Base-by-base conservation (phyloP, 2,797 vertebrate genomes). In the Aldrovandia affinis region DNA sequence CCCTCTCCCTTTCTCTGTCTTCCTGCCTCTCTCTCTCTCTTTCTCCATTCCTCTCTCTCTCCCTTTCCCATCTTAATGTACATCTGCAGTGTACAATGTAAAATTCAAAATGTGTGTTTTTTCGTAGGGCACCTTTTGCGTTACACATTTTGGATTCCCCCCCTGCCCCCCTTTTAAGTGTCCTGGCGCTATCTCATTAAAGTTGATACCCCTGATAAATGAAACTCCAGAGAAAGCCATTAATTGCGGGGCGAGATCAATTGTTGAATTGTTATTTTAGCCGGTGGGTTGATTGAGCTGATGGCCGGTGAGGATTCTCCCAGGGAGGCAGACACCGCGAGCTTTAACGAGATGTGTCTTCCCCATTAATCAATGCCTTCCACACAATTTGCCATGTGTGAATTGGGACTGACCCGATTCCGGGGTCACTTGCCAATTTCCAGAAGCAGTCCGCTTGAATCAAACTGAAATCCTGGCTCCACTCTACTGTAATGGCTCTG, bases 321-420 rank as follows among this genome's bases (percentile, higher is more conserved):
- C 28, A 89, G 25, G 42, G 82, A 89, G 83, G 92, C 92, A 92
- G 91, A 94, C 92, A 93, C 92, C 86, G 84, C 83, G 86, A 92
- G 90, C 93, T 90, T 91, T 94, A 95, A 95, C 86, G 87, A 95
- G 90, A 93, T 93, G 91, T 95, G 93, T 95, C 93, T 93, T 93
- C 85, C 89, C 92, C 94, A 96, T 95, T 96, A 95, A 96, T 96
- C 95, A 96, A 95, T 95, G 95, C 93, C 94, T 95, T 96, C 93
- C 93, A 93, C 93, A 91, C 94, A 93, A 95, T 95, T 96, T 96
- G 93, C 93, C 91, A 88, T 92, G 91, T 94, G 93, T 93, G 93
- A 94, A 95, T 95, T 94, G 94, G 93, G 92, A 92, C 91, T 94
- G 94, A 94, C 94, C 94, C 81, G 87, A 93, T 92, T 95, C 90